phyloP scores from a whole-genome alignment of 2,888 invertebrate species.

The Machimus rusticus region DNA sequence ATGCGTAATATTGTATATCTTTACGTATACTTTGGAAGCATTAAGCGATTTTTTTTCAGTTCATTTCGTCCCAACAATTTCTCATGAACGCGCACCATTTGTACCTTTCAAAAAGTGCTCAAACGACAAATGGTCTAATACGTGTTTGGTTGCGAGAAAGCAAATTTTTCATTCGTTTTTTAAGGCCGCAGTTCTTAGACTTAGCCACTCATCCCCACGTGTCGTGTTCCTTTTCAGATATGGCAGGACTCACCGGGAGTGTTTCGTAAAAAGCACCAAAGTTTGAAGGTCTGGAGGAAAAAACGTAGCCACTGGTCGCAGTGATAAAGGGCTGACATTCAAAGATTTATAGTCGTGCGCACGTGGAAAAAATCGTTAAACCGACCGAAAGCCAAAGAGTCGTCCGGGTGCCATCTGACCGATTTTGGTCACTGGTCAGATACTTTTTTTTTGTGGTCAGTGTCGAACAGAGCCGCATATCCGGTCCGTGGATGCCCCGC shows the following conservation, averaged over 20 bases:
- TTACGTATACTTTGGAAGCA: too few species aligned
- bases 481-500: neutral
- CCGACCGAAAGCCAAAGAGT: neutral
- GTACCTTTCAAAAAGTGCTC: neutral
- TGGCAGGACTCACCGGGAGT: neutral
- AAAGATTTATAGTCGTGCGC: neutral
- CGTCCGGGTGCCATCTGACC: neutral
- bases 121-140: neutral
- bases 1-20: too few species aligned
- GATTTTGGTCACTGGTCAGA: neutral
- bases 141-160: neutral
- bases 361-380: neutral
- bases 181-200: neutral
- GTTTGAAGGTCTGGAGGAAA: neutral
- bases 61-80: neutral
- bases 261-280: neutral
- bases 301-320: neutral
- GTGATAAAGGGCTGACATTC: neutral
- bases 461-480: neutral
- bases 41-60: neutral
- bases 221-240: neutral
- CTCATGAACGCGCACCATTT: neutral
- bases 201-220: neutral
- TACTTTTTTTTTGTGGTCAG: neutral
- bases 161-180: slow-evolving; percentile 13